Conservation (phyloP, 2,113 vertebrate genomes). For the Canis aureus region DNA sequence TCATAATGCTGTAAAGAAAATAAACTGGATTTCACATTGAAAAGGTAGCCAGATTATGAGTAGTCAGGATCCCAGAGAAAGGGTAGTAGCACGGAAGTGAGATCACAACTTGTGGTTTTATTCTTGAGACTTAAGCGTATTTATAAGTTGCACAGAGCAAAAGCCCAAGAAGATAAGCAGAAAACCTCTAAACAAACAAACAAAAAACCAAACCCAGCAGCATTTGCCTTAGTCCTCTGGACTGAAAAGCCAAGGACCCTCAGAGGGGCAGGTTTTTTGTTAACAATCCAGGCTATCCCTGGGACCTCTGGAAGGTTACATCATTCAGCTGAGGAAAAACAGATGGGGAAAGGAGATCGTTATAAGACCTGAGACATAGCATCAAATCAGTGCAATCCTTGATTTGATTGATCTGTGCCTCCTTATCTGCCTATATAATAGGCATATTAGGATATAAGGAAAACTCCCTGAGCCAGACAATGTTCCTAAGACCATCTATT, state of each 20-base stretch:
- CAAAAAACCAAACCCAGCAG: not conserved
- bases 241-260: not conserved
- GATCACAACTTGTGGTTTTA: not conserved
- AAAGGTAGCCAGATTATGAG: not conserved
- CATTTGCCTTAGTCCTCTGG: not conserved
- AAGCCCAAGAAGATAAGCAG: not conserved
- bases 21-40: not conserved
- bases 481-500: not conserved
- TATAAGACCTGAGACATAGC: not conserved
- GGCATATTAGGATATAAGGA: not conserved
- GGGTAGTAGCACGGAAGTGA: not conserved
- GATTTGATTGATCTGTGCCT: not conserved
- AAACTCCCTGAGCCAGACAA: not conserved
- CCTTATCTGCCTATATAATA: not conserved
- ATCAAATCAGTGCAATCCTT: not conserved
- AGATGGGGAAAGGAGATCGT: not conserved
- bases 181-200: not conserved
- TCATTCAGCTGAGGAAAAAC: not conserved
- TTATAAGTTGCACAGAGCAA: not conserved
- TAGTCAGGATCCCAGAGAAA: not conserved
- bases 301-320: not conserved
- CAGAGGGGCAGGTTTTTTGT: not conserved
- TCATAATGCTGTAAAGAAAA: not conserved
- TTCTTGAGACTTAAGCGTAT: not conserved
- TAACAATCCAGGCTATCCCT: not conserved